Percentiles rank a stretch among this genome's conserved stretches.
Evolutionary conservation across 1,140 invertebrate species (phyloP).

Genomic region (Mylabris phalerata): DNA sequence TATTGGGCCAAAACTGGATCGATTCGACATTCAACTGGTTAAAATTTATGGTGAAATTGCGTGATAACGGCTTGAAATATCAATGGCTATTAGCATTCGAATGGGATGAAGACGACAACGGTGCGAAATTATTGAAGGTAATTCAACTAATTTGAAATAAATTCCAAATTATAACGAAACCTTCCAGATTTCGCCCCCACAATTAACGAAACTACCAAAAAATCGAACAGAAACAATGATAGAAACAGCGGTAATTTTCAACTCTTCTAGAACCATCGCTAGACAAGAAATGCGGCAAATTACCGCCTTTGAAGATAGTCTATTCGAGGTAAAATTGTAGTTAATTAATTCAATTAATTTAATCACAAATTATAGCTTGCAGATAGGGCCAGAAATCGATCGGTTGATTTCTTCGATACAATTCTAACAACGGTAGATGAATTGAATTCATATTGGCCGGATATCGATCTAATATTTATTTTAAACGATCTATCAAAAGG

Average conservation of each 20-base stretch:
- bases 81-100: constrained; percentile 9
- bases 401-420: no score
- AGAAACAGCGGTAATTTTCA: no score
- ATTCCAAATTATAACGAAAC: neutral
- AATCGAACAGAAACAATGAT: neutral
- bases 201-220: neutral
- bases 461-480: neutral
- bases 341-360: no score
- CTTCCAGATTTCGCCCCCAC: neutral
- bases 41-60: constrained; percentile 52
- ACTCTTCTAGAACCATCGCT: no score
- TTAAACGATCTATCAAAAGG: constrained; percentile 2
- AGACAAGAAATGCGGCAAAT: neutral
- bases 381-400: no score
- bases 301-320: neutral
- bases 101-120: constrained; percentile 2
- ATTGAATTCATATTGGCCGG: constrained; percentile 2
- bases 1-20: constrained; percentile 8
- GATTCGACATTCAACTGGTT: constrained; percentile 5
- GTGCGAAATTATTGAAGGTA: neutral
- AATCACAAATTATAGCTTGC: no score
- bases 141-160: no score
- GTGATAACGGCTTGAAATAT: constrained; percentile 46
- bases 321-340: neutral
- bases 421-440: neutral